A percentile compares a stretch with the other conserved stretches of the same genome.
Evolutionary conservation across 2,797 vertebrate species (phyloP).

Genomic region (Rhabdophis nuchalis): DNA sequence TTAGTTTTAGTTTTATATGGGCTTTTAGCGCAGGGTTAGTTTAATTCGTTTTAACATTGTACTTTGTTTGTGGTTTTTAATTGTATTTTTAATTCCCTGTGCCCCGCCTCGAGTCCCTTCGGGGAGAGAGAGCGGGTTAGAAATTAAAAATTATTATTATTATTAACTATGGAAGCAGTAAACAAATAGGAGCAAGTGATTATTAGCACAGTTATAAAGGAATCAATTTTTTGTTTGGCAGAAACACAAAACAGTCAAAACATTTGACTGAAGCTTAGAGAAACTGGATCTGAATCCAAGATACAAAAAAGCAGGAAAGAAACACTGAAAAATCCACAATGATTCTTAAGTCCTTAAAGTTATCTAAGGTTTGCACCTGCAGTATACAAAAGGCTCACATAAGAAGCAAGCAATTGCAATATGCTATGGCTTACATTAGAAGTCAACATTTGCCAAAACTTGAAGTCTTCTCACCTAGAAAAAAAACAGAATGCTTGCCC

Average conservation of each 20-base stretch:
- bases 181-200: not conserved
- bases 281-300: not conserved
- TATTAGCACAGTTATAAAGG: not conserved
- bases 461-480: not conserved
- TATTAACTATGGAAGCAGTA: not conserved
- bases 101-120: no score
- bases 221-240: conserved; percentile 19
- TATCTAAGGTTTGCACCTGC: not conserved
- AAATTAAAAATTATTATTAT: no score
- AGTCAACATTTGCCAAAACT: not conserved
- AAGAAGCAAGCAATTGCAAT: not conserved
- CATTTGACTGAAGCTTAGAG: not conserved
- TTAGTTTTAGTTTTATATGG: no score
- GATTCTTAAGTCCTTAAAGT: not conserved
- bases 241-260: not conserved
- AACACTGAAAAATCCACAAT: not conserved
- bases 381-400: not conserved
- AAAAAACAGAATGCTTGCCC: not conserved
- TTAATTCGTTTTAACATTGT: no score
- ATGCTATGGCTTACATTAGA: not conserved
- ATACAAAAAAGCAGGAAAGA: not conserved
- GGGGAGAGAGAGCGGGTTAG: no score
- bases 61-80: no score
- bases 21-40: no score
- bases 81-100: no score